These are phyloP conservation scores for Drosophila ficusphila DNA, from an alignment of 1,140 invertebrate genomes.

Conservation along the genomic window DNA sequence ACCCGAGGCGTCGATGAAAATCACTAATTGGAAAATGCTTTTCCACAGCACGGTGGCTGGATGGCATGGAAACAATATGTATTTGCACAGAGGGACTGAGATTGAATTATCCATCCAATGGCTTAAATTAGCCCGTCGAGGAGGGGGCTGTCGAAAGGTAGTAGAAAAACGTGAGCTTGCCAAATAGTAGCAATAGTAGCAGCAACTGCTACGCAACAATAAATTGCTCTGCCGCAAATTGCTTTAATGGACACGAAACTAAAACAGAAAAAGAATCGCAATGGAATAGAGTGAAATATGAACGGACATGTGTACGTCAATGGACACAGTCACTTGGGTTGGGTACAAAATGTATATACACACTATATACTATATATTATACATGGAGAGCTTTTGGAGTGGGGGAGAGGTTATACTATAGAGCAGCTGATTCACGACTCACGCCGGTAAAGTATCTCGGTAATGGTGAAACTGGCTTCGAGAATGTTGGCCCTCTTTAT, in stretches of 20 bases:
- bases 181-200: conserved; percentile 20
- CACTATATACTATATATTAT: not conserved
- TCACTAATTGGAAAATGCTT: conserved; percentile 67
- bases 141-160: conserved; percentile 4
- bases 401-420: not conserved
- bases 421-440: conserved; percentile 75
- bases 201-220: conserved; percentile 24
- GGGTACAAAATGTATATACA: not conserved
- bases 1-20: conserved; percentile 37
- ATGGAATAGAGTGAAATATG: conserved; percentile 63
- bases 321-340: conserved; percentile 31
- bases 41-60: conserved; percentile 6
- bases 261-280: conserved; percentile 23
- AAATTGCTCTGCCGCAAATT: conserved; percentile 54
- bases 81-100: conserved; percentile 27
- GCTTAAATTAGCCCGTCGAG: conserved; percentile 26
- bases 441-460: conserved; percentile 36
- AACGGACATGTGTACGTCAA: conserved; percentile 56
- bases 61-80: conserved; percentile 4
- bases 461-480: conserved; percentile 27
- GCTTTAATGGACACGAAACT: conserved; percentile 56
- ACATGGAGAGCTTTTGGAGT: not conserved
- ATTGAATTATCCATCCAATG: conserved; percentile 33
- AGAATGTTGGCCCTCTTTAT: conserved; percentile 11
- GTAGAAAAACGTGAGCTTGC: conserved; percentile 2